phyloP scores from a whole-genome alignment of 2,888 invertebrate genomes.

The Scelioninae gen. 2 region DNA sequence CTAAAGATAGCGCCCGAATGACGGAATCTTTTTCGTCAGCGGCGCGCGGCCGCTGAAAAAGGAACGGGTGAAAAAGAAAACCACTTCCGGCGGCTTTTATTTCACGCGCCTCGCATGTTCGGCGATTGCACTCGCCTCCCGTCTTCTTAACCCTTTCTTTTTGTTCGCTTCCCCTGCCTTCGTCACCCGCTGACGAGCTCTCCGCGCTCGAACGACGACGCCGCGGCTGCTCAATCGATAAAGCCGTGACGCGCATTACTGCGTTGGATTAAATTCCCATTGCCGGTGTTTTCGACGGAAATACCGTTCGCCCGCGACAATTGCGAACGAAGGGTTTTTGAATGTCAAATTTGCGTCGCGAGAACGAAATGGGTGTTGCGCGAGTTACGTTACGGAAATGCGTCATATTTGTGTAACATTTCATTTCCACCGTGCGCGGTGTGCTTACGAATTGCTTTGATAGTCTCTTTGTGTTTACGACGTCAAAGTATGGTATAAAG shows the following conservation, averaged over 20 bases:
- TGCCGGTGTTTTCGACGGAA: constrained; percentile 4
- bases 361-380: constrained; percentile 4
- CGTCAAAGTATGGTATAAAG: constrained; percentile 27
- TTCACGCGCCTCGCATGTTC: constrained; percentile 15
- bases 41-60: background rate
- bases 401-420: constrained; percentile 33
- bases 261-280: constrained; percentile 23
- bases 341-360: constrained; percentile 9
- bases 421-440: constrained; percentile 13
- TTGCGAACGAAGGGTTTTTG: background rate
- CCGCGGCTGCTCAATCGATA: constrained; percentile 13
- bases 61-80: constrained; percentile 13
- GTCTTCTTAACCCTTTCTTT: background rate
- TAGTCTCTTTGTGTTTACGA: constrained; percentile 23
- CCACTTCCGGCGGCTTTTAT: constrained; percentile 7
- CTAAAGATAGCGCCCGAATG: constrained; percentile 19
- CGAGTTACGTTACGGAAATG: constrained; percentile 11
- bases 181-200: background rate
- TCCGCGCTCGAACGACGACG: constrained; percentile 1
- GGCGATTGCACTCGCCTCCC: constrained; percentile 2
- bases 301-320: background rate
- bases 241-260: constrained; percentile 11
- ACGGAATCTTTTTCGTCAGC: no score
- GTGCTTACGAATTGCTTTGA: constrained; percentile 36
- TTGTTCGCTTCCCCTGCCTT: constrained; percentile 1